Base-by-base conservation (phyloP, 2,797 vertebrate species). In the Cichlasoma orientale region DNA sequence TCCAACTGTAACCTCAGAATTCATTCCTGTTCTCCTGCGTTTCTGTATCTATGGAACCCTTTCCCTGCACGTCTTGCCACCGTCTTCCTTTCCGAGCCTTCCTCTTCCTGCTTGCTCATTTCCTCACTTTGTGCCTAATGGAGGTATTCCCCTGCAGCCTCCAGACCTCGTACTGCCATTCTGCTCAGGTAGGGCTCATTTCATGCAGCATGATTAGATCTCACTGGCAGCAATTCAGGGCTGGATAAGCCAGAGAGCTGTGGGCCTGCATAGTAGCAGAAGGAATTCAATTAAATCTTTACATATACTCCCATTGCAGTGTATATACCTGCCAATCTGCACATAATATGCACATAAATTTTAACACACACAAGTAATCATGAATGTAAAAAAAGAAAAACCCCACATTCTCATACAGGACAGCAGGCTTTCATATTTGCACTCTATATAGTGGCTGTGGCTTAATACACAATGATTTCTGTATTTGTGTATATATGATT, bases 181-280 rank as follows among this genome's bases (percentile, higher is more conserved):
- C 90, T 88, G 80, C 87, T 92, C 91, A 91, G 91, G 87, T 90
- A 85, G 86, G 82, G 82, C 88, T 90, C 87, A 95, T 95, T 95
- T 94, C 92, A 94, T 93, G 90, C 89, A 81, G 86, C 84, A 85
- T 90, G 94, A 95, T 96, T 94, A 94, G 91, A 96, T 95, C 94
- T 94, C 90, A 84, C 89, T 82, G 88, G 88, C 86, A 90, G 89
- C 90, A 91, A 92, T 92, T 91, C 89, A 75, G 89, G 87, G 90
- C 88, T 61, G 89, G 89, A 92, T 91, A 90, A 90, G 82, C 85
- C 72, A 72, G 80, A 86, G 83, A 91, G 91, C 88, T 89, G 80
- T 77, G 88, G 82, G 80, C 86, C 79, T 68, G 83, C 83, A 86
- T 88, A 90, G 90, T 82, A 77, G 86, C 87, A 84, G 74, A 75